Percentiles rank a stretch among this genome's conserved stretches.
These are phyloP conservation scores for Ericerus pela DNA, from an alignment of 1,140 invertebrate species.

Conservation along the genomic window DNA sequence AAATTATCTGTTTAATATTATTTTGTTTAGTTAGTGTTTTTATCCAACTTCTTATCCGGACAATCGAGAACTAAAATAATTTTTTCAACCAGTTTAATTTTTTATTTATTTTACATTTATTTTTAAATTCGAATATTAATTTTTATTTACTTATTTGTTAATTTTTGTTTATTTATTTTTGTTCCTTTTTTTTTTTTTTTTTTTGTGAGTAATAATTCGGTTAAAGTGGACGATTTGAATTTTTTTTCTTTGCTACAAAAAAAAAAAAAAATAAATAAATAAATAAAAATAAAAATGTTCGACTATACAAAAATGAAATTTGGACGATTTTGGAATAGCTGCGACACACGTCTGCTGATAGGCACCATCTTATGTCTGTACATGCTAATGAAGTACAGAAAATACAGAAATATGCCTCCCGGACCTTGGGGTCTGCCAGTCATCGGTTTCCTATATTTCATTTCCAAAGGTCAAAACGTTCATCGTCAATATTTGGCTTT, in stretches of 20 bases:
- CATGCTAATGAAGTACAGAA: not conserved
- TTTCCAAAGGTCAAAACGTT: slow-evolving; percentile 55
- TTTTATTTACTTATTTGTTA: not conserved
- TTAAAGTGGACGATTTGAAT: not conserved
- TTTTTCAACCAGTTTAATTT: too few species aligned
- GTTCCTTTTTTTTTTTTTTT: too few species aligned
- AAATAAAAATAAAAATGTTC: not conserved
- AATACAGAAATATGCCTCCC: slow-evolving; percentile 43
- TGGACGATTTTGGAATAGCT: slow-evolving; percentile 1
- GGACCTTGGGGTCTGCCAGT: slow-evolving; percentile 72
- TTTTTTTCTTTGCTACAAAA: too few species aligned
- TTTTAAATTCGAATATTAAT: not conserved
- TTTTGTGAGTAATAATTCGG: too few species aligned
- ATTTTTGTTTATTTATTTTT: not conserved
- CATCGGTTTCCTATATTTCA: slow-evolving; percentile 51
- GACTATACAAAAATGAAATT: not conserved
- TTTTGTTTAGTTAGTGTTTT: too few species aligned
- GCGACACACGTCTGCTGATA: not conserved
- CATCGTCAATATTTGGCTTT: slow-evolving; percentile 63
- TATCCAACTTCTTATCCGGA: too few species aligned
- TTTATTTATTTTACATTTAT: too few species aligned
- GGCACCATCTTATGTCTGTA: not conserved
- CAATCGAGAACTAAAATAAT: too few species aligned
- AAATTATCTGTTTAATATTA: too few species aligned
- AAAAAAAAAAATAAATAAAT: too few species aligned